These are phyloP conservation scores for Corythornis madagascariensis DNA, from an alignment of 2,113 vertebrate genomes.

Conservation along the genomic window DNA sequence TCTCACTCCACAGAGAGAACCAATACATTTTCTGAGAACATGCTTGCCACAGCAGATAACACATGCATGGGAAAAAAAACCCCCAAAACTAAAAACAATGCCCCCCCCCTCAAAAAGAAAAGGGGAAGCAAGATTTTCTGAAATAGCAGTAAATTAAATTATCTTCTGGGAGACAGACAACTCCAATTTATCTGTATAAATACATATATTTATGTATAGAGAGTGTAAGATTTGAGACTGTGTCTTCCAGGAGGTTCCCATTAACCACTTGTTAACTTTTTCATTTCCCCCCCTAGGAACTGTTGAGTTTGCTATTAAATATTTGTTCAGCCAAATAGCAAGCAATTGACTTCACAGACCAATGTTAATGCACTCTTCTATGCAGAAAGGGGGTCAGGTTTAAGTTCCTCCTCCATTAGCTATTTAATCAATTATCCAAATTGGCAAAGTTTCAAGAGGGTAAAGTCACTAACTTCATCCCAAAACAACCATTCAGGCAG, in stretches of 20 bases:
- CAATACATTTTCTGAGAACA: background rate
- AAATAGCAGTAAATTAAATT: background rate
- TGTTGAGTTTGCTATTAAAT: constrained; percentile 43
- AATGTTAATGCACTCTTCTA: background rate
- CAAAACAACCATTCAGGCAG: constrained; percentile 27
- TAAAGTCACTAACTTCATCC: constrained; percentile 20
- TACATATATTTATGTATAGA: background rate
- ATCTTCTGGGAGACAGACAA: background rate
- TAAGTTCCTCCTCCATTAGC: constrained; percentile 35
- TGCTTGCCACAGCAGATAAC: background rate
- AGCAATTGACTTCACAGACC: constrained; percentile 9
- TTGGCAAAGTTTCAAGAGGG: constrained; percentile 32
- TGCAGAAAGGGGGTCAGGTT: constrained; percentile 18
- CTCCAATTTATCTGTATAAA: background rate
- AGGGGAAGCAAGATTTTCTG: background rate
- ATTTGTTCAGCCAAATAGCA: constrained; percentile 51
- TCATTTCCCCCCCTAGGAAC: constrained; percentile 21
- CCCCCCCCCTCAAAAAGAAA: background rate
- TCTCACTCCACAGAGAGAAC: background rate
- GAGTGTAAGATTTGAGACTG: background rate
- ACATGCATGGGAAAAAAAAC: accelerated
- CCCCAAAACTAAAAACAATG: background rate
- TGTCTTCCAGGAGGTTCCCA: background rate
- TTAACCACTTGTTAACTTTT: constrained; percentile 21
- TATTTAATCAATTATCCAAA: constrained; percentile 62